Percentiles rank a stretch among this genome's conserved stretches.
These are phyloP conservation scores for Heliocidaris erythrogramma DNA, from an alignment of 35 echinoderm and acorn worm genomes.

Conservation along the genomic window DNA sequence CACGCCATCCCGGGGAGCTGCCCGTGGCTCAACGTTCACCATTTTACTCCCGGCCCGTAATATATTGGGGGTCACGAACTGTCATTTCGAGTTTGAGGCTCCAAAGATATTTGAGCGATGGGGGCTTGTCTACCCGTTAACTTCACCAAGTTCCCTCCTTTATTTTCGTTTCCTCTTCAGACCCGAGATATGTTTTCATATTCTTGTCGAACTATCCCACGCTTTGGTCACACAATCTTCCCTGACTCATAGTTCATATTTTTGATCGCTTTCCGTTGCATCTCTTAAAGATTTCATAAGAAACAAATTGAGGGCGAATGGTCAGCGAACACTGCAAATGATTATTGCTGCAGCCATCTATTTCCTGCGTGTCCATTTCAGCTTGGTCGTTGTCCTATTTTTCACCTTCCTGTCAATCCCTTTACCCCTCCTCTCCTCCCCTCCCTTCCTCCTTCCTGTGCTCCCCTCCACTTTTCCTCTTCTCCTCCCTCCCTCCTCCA, in stretches of 20 bases:
- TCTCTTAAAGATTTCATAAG: not conserved
- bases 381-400: not conserved
- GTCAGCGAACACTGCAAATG: not conserved
- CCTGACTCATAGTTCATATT: not conserved
- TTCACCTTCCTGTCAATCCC: not conserved
- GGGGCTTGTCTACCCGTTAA: not conserved
- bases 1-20: slow-evolving; percentile 31
- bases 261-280: not conserved
- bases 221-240: not conserved
- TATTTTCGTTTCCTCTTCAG: slow-evolving; percentile 2
- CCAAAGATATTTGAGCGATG: slow-evolving; percentile 11
- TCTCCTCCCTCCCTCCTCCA: not conserved
- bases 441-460: not conserved
- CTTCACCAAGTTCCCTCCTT: not conserved
- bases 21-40: slow-evolving; percentile 37
- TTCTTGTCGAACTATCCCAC: not conserved
- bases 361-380: not conserved
- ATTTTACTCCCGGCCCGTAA: slow-evolving; percentile 44
- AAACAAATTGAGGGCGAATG: not conserved
- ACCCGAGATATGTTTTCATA: not conserved
- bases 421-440: not conserved
- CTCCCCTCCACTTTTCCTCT: not conserved
- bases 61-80: slow-evolving; percentile 51
- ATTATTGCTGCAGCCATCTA: slow-evolving; percentile 10
- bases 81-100: not conserved